Percentiles rank a stretch among this genome's conserved stretches.
Evolutionary conservation across 2,113 vertebrate species (phyloP).

Genomic region (Sapajus apella): DNA sequence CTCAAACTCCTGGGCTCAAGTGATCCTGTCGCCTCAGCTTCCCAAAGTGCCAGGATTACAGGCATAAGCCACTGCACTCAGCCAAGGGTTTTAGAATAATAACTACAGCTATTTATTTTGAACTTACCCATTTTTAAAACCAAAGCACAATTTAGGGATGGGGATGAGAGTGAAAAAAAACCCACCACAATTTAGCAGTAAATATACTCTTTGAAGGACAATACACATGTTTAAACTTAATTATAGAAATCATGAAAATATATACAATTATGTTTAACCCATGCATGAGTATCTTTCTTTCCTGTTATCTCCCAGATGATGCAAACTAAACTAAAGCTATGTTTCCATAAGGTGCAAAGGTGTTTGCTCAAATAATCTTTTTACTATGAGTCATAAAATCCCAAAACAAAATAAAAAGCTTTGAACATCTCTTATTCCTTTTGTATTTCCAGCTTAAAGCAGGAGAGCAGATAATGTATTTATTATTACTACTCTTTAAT

Average conservation of each 20-base stretch:
- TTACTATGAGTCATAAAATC: not conserved
- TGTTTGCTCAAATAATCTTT: not conserved
- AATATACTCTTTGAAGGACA: not conserved
- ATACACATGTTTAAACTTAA: not conserved
- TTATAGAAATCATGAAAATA: not conserved
- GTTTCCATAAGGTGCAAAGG: not conserved
- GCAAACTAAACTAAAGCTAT: not conserved
- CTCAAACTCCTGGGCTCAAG: too few relatives aligned
- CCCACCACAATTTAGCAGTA: not conserved
- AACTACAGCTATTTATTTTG: not conserved
- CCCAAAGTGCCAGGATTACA: too few relatives aligned
- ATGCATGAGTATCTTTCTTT: not conserved
- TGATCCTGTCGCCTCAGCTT: too few relatives aligned
- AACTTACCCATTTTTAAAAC: not conserved
- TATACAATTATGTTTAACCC: not conserved
- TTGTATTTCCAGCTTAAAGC: not conserved
- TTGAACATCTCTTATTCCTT: not conserved
- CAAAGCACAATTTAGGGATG: not conserved
- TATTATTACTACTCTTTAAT: not conserved
- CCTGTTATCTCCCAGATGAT: accelerated
- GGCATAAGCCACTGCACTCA: too few relatives aligned
- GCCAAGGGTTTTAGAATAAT: not conserved
- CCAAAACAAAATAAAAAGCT: not conserved
- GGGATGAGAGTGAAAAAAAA: too few relatives aligned
- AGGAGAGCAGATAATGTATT: not conserved